Conservation (phyloP, 2,888 invertebrate genomes). For the Plutella xylostella region DNA sequence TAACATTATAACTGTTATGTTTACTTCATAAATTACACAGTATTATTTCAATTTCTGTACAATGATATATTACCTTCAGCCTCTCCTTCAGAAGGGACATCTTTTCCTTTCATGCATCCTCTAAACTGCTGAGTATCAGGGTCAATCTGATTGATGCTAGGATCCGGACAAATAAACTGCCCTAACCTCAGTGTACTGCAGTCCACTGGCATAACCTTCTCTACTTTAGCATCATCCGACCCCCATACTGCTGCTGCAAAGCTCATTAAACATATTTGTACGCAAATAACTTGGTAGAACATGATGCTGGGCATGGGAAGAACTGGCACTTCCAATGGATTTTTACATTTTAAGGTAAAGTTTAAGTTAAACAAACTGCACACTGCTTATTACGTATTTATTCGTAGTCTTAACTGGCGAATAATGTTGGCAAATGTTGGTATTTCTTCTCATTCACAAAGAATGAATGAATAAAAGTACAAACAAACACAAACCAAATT, state of each 20-base stretch:
- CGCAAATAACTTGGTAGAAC: too few relatives aligned
- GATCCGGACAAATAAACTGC: slow-evolving; percentile 87
- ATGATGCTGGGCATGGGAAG: too few relatives aligned
- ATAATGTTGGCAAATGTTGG: too few relatives aligned
- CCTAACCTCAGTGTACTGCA: slow-evolving; percentile 81
- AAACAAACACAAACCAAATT: too few relatives aligned
- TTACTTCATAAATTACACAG: not conserved
- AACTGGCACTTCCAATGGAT: too few relatives aligned
- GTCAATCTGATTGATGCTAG: slow-evolving; percentile 81
- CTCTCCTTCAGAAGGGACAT: slow-evolving; percentile 74
- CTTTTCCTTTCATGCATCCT: slow-evolving; percentile 75
- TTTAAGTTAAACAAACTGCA: too few relatives aligned
- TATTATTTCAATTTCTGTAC: not conserved
- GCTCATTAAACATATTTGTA: slow-evolving; percentile 22
- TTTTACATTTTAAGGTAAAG: too few relatives aligned
- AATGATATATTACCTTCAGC: slow-evolving; percentile 74
- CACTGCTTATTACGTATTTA: too few relatives aligned
- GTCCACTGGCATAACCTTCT: slow-evolving; percentile 59
- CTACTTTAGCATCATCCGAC: slow-evolving; percentile 41
- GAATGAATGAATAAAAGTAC: too few relatives aligned
- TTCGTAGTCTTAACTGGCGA: too few relatives aligned
- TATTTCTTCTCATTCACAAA: too few relatives aligned
- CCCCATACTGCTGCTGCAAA: slow-evolving; percentile 25
- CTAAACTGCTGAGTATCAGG: slow-evolving; percentile 87
- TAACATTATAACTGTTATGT: not conserved